Evolutionary conservation across 2,888 invertebrate genomes (phyloP).

Genomic region (Stenolophus ochropezus): DNA sequence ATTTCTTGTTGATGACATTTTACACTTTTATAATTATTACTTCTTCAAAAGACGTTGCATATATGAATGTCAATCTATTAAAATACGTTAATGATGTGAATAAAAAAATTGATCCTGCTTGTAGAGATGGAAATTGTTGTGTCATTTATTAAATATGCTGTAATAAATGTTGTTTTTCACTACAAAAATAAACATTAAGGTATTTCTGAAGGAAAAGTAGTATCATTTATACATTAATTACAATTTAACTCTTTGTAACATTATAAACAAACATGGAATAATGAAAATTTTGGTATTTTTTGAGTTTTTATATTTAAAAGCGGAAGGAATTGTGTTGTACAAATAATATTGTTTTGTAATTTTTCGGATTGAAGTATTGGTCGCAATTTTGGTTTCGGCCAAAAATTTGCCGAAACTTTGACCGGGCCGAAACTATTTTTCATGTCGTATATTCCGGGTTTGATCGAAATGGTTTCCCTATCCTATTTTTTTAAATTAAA

Average conservation of each 20-base stretch:
- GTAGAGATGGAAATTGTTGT: conserved; percentile 9
- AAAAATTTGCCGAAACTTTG: no score
- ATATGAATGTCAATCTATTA: background rate
- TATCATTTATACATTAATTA: background rate
- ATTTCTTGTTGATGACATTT: conserved; percentile 68
- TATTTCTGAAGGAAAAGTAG: background rate
- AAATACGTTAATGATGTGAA: conserved; percentile 10
- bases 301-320: background rate
- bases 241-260: background rate
- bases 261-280: background rate
- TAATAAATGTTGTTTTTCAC: background rate
- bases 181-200: conserved; percentile 19
- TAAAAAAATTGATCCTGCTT: conserved; percentile 25
- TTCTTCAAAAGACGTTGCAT: background rate
- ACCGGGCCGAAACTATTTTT: no score
- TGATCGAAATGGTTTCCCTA: no score
- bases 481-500: no score
- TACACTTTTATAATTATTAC: conserved; percentile 23
- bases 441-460: no score
- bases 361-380: no score
- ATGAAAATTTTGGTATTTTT: background rate
- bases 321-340: no score
- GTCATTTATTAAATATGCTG: background rate
- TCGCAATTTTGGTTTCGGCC: no score
- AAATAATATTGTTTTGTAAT: no score